These are phyloP conservation scores for Eristalis tenax DNA, from an alignment of 2,888 invertebrate species.

Conservation along the genomic window DNA sequence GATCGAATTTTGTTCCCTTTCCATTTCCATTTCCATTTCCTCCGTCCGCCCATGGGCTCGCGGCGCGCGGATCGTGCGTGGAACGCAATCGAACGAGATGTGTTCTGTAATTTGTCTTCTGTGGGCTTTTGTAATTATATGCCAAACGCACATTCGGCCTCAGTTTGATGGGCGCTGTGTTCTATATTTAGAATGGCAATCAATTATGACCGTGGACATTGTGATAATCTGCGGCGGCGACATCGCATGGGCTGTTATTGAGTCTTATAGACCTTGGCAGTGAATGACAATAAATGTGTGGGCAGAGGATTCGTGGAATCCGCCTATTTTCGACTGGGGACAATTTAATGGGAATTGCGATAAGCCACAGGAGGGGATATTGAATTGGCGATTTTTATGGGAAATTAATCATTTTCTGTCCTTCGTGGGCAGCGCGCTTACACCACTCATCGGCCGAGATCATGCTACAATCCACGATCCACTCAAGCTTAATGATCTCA, in stretches of 20 bases:
- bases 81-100: slow-evolving; percentile 15
- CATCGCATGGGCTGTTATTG: slow-evolving; percentile 47
- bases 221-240: slow-evolving; percentile 35
- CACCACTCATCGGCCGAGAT: background rate
- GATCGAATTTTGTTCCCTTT: slow-evolving; percentile 33
- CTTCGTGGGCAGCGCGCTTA: background rate
- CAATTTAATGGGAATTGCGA: slow-evolving; percentile 14
- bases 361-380: slow-evolving; percentile 22
- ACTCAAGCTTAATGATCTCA: background rate
- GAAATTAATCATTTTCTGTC: background rate
- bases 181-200: slow-evolving; percentile 67
- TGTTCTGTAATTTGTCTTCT: slow-evolving; percentile 62
- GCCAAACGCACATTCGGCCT: slow-evolving; percentile 36
- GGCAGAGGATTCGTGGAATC: slow-evolving; percentile 40
- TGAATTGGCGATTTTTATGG: slow-evolving; percentile 30
- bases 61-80: background rate
- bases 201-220: slow-evolving; percentile 38
- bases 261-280: slow-evolving; percentile 68
- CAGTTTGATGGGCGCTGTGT: slow-evolving; percentile 3
- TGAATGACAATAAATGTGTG: slow-evolving; percentile 55
- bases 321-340: background rate
- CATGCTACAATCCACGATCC: background rate
- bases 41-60: background rate
- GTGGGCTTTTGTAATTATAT: slow-evolving; percentile 58
- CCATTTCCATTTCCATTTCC: slow-evolving; percentile 63